phyloP scores from a whole-genome alignment of 2,797 vertebrate species.

The Chromis chromis region DNA sequence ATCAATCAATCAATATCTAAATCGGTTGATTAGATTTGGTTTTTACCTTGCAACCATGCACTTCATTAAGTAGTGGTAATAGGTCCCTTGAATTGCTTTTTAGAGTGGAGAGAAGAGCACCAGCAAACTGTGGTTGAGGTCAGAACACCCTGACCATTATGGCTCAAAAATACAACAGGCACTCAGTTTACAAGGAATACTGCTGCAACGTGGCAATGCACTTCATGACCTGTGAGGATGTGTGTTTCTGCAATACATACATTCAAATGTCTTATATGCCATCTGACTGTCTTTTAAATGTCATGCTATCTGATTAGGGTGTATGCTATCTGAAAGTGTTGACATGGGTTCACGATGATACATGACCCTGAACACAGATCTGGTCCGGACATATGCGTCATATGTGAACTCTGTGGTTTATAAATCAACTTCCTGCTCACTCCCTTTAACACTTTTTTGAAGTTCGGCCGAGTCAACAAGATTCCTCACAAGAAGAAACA shows the following conservation, averaged over 20 bases:
- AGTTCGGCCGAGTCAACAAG: conserved; percentile 38
- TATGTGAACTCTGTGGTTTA: not conserved
- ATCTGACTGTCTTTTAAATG: not conserved
- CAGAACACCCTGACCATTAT: conserved; percentile 65
- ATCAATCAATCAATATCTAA: too few relatives aligned
- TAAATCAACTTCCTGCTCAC: conserved; percentile 26
- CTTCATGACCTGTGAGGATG: not conserved
- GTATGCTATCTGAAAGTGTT: not conserved
- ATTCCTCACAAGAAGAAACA: conserved; percentile 25
- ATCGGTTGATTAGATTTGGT: too few relatives aligned
- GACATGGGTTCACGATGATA: not conserved
- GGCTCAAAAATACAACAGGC: conserved; percentile 68
- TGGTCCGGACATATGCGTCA: not conserved
- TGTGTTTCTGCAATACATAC: conserved; percentile 2
- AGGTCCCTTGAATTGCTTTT: too few relatives aligned
- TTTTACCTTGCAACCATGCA: too few relatives aligned
- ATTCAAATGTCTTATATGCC: not conserved
- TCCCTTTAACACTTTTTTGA: conserved; percentile 7
- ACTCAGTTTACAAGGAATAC: conserved; percentile 63
- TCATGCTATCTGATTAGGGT: not conserved
- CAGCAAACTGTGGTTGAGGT: conserved; percentile 72
- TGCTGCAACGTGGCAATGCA: conserved; percentile 80
- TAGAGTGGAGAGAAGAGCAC: conserved; percentile 23
- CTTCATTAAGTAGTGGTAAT: too few relatives aligned
- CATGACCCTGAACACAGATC: not conserved